Percentiles rank a stretch among this genome's conserved stretches.
phyloP scores from a whole-genome alignment of 1,140 invertebrate genomes.

The Sarcophaga bullata region DNA sequence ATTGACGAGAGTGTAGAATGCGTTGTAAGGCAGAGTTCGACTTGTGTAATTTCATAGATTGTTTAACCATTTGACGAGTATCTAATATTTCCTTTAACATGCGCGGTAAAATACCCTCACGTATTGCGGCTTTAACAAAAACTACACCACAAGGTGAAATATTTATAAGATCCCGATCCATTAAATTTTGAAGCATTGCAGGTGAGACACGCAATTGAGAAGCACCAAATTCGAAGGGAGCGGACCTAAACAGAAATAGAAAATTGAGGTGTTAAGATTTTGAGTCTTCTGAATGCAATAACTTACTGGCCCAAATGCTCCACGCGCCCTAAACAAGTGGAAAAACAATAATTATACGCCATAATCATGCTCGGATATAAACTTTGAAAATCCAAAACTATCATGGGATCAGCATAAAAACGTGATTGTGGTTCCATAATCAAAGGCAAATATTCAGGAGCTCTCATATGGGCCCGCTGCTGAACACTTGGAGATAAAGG shows the following conservation, averaged over 20 bases:
- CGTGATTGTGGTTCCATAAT: slow-evolving; percentile 93
- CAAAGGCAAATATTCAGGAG: slow-evolving; percentile 93
- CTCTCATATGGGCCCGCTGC: slow-evolving; percentile 88
- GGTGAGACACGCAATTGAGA: slow-evolving; percentile 77
- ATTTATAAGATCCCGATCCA: slow-evolving; percentile 75
- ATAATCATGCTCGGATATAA: slow-evolving; percentile 99
- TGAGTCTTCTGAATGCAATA: slow-evolving; percentile 69
- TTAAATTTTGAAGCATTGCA: slow-evolving; percentile 70
- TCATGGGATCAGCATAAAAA: slow-evolving; percentile 85
- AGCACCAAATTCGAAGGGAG: slow-evolving; percentile 84
- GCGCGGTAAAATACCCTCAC: slow-evolving; percentile 87
- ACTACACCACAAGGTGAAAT: slow-evolving; percentile 93
- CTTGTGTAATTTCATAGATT: slow-evolving; percentile 85
- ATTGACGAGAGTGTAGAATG: slow-evolving; percentile 90
- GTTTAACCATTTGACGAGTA: slow-evolving; percentile 93
- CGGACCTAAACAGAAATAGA: slow-evolving; percentile 43
- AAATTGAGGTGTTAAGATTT: slow-evolving; percentile 71
- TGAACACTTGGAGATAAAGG: slow-evolving; percentile 86
- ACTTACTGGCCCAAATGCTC: slow-evolving; percentile 79
- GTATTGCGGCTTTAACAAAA: slow-evolving; percentile 85
- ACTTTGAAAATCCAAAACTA: slow-evolving; percentile 98
- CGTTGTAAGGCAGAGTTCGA: slow-evolving; percentile 80
- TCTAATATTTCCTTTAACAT: slow-evolving; percentile 95
- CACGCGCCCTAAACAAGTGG: slow-evolving; percentile 93
- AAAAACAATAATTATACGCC: slow-evolving; percentile 99